phyloP scores from a whole-genome alignment of 2,888 invertebrate species.

The Galeopsomyia nigrocyanea region DNA sequence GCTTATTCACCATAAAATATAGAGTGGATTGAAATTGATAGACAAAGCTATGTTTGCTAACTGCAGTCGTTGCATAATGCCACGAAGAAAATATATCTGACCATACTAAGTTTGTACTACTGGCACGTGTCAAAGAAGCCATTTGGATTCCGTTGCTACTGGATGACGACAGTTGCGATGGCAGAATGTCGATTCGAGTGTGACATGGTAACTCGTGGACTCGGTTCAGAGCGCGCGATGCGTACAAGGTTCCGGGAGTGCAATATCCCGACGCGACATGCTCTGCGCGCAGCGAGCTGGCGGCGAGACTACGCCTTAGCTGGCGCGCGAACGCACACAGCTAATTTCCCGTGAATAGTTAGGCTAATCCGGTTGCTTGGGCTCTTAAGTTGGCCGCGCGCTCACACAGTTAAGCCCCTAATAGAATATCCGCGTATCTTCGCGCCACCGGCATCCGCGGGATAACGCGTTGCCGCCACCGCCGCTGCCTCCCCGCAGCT shows the following conservation, averaged over 20 bases:
- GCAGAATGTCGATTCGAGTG: conserved; percentile 9
- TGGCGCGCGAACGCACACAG: not conserved
- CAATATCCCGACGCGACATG: conserved; percentile 36
- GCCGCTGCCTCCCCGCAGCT: no score
- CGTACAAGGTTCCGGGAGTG: conserved; percentile 33
- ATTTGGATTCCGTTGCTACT: not conserved
- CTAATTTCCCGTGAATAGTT: conserved; percentile 41
- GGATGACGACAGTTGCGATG: no score
- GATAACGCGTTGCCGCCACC: no score
- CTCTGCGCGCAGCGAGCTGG: not conserved
- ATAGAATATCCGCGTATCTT: conserved; percentile 28
- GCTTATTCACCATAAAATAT: no score
- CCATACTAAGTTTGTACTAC: conserved; percentile 18
- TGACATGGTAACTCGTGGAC: not conserved
- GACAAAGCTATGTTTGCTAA: no score
- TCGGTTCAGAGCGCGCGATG: conserved; percentile 19
- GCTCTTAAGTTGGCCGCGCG: conserved; percentile 13
- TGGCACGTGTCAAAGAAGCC: not conserved
- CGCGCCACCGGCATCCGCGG: not conserved
- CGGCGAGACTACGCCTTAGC: not conserved
- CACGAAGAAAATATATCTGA: not conserved
- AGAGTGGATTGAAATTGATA: no score
- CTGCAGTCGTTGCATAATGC: no score
- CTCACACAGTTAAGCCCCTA: conserved; percentile 22
- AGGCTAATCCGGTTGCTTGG: conserved; percentile 33